Evolutionary conservation across 1,140 invertebrate species (phyloP).

Genomic region (Monomorium pharaonis): DNA sequence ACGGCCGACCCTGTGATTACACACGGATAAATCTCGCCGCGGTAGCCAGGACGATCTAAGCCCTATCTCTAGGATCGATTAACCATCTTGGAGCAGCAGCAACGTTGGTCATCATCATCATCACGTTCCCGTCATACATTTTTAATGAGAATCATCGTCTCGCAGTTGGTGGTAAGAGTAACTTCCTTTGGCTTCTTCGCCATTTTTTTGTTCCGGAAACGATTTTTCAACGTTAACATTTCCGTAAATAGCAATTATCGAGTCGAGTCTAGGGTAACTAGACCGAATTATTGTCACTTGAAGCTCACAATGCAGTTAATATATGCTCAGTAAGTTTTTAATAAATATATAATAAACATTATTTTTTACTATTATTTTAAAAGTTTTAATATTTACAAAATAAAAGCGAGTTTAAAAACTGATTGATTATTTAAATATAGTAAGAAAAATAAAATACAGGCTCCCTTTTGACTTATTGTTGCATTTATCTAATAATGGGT

Average conservation of each 20-base stretch:
- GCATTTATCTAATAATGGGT: no score
- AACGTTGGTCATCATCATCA: not conserved
- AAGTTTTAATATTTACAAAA: no score
- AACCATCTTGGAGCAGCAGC: not conserved
- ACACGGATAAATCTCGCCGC: conserved; percentile 79
- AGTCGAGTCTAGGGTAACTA: not conserved
- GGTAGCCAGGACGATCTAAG: conserved; percentile 73
- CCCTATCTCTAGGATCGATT: conserved; percentile 56
- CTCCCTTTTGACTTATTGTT: no score
- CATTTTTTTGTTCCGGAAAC: conserved; percentile 5
- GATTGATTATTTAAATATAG: no score
- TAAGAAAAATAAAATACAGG: no score
- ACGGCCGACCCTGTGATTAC: conserved; percentile 78
- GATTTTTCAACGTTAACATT: not conserved
- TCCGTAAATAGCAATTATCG: not conserved
- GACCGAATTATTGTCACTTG: no score
- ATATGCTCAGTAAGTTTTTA: no score
- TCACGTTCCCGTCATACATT: conserved; percentile 64
- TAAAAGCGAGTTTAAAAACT: no score
- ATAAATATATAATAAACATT: no score
- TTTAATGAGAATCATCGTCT: conserved; percentile 62
- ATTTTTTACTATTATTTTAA: no score
- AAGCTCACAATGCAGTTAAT: no score
- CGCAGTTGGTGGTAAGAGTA: not conserved
- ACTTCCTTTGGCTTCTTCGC: not conserved